These are phyloP conservation scores for Mythimna pallens DNA, from an alignment of 2,888 invertebrate genomes.

Conservation along the genomic window DNA sequence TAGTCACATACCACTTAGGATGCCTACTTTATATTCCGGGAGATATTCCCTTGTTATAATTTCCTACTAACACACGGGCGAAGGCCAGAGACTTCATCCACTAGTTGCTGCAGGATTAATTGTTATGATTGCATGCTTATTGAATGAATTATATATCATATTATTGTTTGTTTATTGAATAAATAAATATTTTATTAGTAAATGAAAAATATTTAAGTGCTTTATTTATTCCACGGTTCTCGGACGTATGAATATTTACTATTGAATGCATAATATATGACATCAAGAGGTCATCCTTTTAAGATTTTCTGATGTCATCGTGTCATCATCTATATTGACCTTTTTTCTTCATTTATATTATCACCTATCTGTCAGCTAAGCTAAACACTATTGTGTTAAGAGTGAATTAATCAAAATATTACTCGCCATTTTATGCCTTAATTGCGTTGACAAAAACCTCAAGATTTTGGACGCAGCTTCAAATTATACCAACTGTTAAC, in stretches of 20 bases:
- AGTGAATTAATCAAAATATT: background rate
- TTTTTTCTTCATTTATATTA: background rate
- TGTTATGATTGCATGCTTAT: background rate
- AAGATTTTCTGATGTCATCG: background rate
- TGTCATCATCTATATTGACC: background rate
- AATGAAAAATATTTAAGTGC: no score
- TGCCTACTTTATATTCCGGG: no score
- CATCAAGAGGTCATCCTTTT: background rate
- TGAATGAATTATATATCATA: background rate
- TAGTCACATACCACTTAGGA: no score
- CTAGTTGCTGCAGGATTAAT: no score
- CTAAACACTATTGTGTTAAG: background rate
- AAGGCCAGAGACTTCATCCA: no score
- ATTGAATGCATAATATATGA: background rate
- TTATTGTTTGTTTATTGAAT: background rate
- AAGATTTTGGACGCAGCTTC: background rate
- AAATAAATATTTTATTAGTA: no score
- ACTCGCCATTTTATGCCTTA: background rate
- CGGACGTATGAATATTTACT: no score
- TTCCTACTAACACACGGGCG: no score
- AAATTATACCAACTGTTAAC: no score
- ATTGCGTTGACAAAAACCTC: background rate
- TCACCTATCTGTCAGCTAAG: background rate
- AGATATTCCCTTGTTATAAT: no score
- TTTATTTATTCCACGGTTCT: no score